Percentiles rank a stretch among this genome's conserved stretches.
Evolutionary conservation across 2,113 vertebrate species (phyloP).

Genomic region (Tachysurus vachellii): DNA sequence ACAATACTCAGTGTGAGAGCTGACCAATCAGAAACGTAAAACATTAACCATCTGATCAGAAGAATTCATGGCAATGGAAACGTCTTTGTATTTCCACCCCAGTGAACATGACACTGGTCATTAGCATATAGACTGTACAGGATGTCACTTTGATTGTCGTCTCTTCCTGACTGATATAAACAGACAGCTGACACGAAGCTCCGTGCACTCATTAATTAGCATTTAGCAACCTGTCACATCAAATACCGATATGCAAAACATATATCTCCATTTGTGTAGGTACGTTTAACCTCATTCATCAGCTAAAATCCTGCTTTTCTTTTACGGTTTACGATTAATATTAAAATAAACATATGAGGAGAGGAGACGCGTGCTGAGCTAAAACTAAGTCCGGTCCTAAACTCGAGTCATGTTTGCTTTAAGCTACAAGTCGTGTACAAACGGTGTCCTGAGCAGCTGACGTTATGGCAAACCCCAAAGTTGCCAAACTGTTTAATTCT

Average conservation of each 20-base stretch:
- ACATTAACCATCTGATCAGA: background rate
- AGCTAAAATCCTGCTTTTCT: background rate
- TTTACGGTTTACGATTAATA: background rate
- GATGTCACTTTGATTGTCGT: conserved; percentile 16
- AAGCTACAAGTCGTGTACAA: background rate
- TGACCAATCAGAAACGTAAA: background rate
- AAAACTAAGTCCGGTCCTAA: background rate
- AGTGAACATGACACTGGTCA: background rate
- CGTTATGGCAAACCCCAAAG: background rate
- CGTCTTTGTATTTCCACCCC: background rate
- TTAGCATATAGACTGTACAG: background rate
- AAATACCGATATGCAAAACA: background rate
- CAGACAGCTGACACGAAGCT: conserved; percentile 22
- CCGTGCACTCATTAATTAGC: conserved; percentile 17
- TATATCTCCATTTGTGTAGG: background rate
- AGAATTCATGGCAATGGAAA: background rate
- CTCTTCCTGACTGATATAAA: conserved; percentile 22
- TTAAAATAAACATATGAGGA: too few relatives aligned
- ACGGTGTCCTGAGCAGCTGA: background rate
- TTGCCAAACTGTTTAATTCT: conserved; percentile 23
- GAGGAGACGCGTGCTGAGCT: background rate
- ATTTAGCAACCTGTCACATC: conserved; percentile 26
- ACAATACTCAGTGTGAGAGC: too few relatives aligned
- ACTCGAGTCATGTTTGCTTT: background rate
- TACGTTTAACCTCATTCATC: background rate